Conservation (phyloP, 1,140 invertebrate species). For the Aphis gossypii region DNA sequence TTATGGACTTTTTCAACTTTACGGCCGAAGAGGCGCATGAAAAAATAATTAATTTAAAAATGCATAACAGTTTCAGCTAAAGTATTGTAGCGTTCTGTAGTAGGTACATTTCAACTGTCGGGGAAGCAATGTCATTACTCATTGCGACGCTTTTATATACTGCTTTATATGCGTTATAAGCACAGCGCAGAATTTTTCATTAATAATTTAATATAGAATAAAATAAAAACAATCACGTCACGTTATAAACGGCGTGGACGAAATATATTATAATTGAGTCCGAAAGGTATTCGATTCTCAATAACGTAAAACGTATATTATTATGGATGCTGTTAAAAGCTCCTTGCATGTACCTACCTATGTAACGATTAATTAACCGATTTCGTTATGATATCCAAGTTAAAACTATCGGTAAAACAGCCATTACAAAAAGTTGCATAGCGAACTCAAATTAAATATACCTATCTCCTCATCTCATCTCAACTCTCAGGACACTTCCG, state of each 20-base stretch:
- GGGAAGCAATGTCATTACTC: not conserved
- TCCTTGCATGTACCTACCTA: no score
- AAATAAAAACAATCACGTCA: not conserved
- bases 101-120: not conserved
- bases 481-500: no score
- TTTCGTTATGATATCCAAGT: no score
- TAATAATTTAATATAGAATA: not conserved
- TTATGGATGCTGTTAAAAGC: no score
- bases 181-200: not conserved
- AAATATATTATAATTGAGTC: not conserved
- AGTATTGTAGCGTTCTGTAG: not conserved
- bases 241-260: not conserved
- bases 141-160: not conserved
- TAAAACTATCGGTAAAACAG: no score
- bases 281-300: not conserved
- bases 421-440: no score
- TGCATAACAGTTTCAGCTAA: not conserved
- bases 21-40: not conserved
- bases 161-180: not conserved
- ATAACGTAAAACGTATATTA: no score
- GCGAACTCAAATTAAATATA: no score
- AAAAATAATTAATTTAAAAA: constrained; percentile 21
- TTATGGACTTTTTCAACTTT: not conserved
- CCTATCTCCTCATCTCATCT: no score
- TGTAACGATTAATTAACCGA: no score